Conservation (phyloP, 2,113 vertebrate genomes). For the Microtus montanus region DNA sequence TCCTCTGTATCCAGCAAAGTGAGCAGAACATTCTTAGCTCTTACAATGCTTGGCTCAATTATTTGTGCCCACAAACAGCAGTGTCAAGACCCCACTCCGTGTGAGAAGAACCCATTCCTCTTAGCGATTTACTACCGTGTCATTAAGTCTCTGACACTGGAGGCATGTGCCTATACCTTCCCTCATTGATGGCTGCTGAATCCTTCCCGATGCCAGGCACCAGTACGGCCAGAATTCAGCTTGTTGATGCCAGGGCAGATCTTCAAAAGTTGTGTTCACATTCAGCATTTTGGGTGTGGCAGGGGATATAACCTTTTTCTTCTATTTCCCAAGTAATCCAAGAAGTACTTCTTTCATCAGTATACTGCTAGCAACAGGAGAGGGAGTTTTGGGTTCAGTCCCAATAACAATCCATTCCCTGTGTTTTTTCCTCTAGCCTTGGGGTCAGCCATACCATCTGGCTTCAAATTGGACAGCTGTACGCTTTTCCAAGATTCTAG, state of each 20-base stretch:
- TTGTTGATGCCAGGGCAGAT: not conserved
- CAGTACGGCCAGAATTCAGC: not conserved
- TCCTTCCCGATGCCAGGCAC: not conserved
- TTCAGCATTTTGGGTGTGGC: not conserved
- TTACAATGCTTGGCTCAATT: not conserved
- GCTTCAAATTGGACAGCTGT: constrained; percentile 48
- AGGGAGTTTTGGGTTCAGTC: not conserved
- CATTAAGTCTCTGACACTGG: not conserved
- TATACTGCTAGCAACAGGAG: not conserved
- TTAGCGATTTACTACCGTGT: too few species aligned
- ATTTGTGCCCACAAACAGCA: not conserved
- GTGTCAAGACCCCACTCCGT: not conserved
- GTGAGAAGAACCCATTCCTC: not conserved
- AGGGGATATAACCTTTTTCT: not conserved
- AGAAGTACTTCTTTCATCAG: constrained; percentile 34
- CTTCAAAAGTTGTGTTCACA: not conserved
- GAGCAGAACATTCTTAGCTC: not conserved
- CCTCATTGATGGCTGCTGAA: fast-evolving
- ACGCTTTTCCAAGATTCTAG: constrained; percentile 58
- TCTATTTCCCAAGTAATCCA: not conserved
- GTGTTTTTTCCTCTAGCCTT: constrained; percentile 11
- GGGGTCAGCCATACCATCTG: constrained; percentile 33
- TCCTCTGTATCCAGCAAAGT: not conserved
- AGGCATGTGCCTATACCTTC: not conserved
- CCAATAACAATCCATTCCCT: constrained; percentile 35